These are phyloP conservation scores for Agraylea sexmaculata DNA, from an alignment of 1,140 invertebrate species.

Conservation along the genomic window DNA sequence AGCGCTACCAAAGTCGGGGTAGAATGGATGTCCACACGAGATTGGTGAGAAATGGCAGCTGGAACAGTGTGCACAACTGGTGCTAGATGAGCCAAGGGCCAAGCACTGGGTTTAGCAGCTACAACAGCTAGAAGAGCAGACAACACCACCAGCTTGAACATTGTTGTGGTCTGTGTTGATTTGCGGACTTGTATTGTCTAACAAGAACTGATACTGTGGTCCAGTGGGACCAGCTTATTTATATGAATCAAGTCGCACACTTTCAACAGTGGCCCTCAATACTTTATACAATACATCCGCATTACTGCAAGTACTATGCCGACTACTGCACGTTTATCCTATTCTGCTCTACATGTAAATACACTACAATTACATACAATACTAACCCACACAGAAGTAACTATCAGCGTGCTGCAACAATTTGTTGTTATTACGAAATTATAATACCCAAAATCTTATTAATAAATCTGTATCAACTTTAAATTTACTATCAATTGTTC, in stretches of 20 bases:
- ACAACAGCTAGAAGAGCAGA: conserved; percentile 26
- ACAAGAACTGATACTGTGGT: neutral
- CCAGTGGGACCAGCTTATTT: conserved; percentile 1
- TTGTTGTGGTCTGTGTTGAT: conserved; percentile 41
- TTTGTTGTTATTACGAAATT: too few species aligned
- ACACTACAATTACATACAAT: too few species aligned
- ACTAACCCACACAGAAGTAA: too few species aligned
- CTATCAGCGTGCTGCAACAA: too few species aligned
- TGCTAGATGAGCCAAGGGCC: conserved; percentile 17
- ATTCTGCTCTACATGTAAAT: too few species aligned
- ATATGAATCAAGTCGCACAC: neutral
- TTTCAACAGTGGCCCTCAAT: too few species aligned
- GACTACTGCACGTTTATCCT: too few species aligned
- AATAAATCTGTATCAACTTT: too few species aligned
- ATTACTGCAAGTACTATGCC: too few species aligned
- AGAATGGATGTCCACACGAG: conserved; percentile 28
- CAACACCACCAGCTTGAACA: conserved; percentile 45
- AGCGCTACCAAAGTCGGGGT: conserved; percentile 24
- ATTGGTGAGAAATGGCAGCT: conserved; percentile 30
- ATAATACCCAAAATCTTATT: too few species aligned
- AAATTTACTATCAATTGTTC: too few species aligned
- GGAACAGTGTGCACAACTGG: conserved; percentile 17
- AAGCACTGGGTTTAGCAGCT: conserved; percentile 12
- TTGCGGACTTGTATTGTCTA: conserved; percentile 12
- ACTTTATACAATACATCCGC: too few species aligned